Base-by-base conservation (phyloP, 2,113 vertebrate species). In the Atractosteus spatula region DNA sequence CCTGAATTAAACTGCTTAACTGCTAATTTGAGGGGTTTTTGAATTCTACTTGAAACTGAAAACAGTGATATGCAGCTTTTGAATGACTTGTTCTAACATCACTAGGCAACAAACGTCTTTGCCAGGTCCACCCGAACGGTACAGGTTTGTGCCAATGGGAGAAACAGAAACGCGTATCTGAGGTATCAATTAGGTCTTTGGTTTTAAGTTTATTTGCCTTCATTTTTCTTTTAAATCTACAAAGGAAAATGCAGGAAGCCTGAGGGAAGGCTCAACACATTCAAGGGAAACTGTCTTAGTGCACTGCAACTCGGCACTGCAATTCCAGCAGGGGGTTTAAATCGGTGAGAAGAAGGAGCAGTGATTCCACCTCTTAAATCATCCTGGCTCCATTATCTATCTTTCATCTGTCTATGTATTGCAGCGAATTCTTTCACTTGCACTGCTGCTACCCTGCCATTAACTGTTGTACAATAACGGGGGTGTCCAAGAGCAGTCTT, bases 171-270 rank as follows among this genome's bases (percentile, higher is more conserved):
- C 5, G 16, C 4, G 10, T 14, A 69, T 44, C 68, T 8, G 29
- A 16, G 54, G 51, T 55, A 69, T 69, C 68, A 55, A 44, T 69
- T 54, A 55, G 4, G 51, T 69, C 14, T 13, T 47, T 10, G 13
- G 7, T 7, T 51, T 68, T 62, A 45, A 62, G 8, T 71, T 71
- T 16, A 47, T 51, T 68, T 51, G 45, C 42, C 45, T 7, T 44
- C 41, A 44, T 44, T 44, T 66, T 54, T 62, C 59, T 44, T 29
- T 71, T 71, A 13, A 64, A 64, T 71, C 44, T 71, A 71, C 70
- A 65, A 63, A 55, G 62, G 12, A 59, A n/a, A 59, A 59, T 13
- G 3, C 56, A n/a, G 57, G 45, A 45, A 64, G 61, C 70, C 47
- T n/a, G 70, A 71, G 62, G 17, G 61, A 45, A 54, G 70, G 62